Conservation (phyloP, 2,113 vertebrate genomes). For the Saguinus midas region DNA sequence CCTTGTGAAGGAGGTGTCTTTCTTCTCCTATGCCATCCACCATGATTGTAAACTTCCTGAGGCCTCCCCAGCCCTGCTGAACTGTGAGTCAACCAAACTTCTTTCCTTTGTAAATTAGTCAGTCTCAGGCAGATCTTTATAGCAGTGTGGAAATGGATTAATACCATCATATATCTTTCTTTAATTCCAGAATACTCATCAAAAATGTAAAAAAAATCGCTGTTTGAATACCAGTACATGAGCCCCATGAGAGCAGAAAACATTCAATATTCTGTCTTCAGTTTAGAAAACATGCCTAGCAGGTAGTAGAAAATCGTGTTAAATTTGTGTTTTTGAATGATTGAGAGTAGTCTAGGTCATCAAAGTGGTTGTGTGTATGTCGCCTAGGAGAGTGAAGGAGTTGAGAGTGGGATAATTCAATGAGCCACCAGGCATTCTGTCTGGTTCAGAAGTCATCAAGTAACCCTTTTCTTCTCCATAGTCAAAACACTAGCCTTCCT, state of each 20-base stretch:
- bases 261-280: neutral
- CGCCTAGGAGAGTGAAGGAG: rapidly evolving
- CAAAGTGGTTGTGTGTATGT: neutral
- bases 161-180: rapidly evolving
- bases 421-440: neutral
- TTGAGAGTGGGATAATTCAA: neutral
- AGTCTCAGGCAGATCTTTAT: no score
- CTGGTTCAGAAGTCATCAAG: neutral
- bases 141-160: no score
- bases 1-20: no score
- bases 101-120: no score
- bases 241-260: neutral
- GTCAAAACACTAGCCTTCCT: neutral
- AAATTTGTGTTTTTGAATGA: neutral
- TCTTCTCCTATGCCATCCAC: no score
- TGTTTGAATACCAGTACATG: neutral
- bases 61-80: no score
- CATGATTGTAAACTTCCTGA: no score
- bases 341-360: neutral
- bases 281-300: neutral
- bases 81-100: no score
- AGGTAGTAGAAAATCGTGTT: neutral
- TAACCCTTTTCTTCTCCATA: neutral
- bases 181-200: neutral
- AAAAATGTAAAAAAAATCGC: neutral